Conservation (phyloP, 2,888 invertebrate genomes). For the Orthosia gothica region DNA sequence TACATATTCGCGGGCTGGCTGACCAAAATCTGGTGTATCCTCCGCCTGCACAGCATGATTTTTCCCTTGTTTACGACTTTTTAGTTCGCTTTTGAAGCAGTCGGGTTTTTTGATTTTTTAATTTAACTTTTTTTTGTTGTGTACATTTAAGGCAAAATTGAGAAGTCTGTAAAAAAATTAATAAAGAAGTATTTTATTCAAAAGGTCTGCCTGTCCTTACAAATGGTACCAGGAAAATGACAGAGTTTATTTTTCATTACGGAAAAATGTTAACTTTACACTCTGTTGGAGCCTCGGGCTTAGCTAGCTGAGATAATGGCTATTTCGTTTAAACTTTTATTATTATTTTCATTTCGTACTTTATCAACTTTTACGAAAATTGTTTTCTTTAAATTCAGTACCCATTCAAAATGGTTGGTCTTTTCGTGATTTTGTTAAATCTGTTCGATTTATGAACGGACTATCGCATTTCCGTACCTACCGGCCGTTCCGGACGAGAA, state of each 20-base stretch:
- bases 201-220: neutral
- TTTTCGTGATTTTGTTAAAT: conserved; percentile 1
- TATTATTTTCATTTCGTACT: neutral
- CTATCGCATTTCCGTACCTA: conserved; percentile 1
- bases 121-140: no score
- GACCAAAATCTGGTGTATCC: no score
- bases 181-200: no score
- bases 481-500: neutral
- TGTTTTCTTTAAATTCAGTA: neutral
- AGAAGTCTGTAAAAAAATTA: no score
- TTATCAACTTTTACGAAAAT: neutral
- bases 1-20: no score
- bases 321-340: neutral
- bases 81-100: no score
- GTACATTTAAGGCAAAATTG: no score
- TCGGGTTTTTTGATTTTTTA: no score
- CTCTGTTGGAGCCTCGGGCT: neutral
- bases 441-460: neutral
- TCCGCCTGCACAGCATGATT: no score
- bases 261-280: neutral
- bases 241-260: neutral
- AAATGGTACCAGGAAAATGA: neutral
- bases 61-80: no score
- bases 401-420: neutral
- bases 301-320: neutral